Evolutionary conservation across 2,888 invertebrate genomes (phyloP), one percentile per base, ranked within the genome.

Genomic region (Heliconius ismenius): DNA sequence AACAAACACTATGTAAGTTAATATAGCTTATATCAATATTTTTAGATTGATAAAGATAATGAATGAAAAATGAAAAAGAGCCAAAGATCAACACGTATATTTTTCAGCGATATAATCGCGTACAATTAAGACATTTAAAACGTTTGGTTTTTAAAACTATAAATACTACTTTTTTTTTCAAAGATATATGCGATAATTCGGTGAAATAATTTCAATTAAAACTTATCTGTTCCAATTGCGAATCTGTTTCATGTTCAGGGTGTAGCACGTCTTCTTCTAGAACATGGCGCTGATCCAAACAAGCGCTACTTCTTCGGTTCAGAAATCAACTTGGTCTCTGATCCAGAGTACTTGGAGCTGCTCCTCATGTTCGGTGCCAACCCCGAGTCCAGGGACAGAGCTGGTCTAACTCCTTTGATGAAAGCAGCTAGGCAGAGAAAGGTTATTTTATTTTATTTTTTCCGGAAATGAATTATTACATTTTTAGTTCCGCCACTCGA

Each of bases 241-340:
- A 32, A 32, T 4, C 36, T n/a, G 49, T 26, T 32, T 54, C 62
- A 68, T 74, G 82, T 81, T 0, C 83, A 95, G 95, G 96, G 95
- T 11, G 96, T 96, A 32, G 96, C 96, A 1, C 94, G 95, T 82
- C 93, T 97, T 54, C 94, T 98, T 4, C 92, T 98, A 43, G 97
- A 98, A 84, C 95, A 97, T 82, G 98, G 98, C 0, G 98, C 98
- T 0, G 97, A 98, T 89, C 97, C 98, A 9, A 98, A 98, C 91
- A 97, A 98, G 85, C 95, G 97, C n/a, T 98, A 98, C 90, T 98
- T 98, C 92, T 97, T 98, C 88, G 98, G 98, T 9, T 95, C 97
- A 0, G 98, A 98, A 91, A 97, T 98, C 85, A 98, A 98, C 89
- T 94, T 98, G 85, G 96, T 98, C 4, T 97, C 97, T 0, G 97